Conservation (phyloP, 2,113 vertebrate genomes). For the Anseranas semipalmata region DNA sequence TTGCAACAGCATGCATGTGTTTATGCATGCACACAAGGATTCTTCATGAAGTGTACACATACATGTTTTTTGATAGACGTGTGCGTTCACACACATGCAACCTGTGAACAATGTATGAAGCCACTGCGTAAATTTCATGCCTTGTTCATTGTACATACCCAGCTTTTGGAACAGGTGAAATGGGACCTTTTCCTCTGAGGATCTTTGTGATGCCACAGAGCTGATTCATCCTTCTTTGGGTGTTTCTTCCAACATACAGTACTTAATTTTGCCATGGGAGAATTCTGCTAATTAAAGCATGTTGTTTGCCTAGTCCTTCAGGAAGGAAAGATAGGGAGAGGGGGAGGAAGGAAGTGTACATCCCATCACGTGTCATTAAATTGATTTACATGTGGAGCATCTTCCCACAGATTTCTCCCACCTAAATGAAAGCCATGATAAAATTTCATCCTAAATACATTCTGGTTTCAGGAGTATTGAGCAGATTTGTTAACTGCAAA, state of each 20-base stretch:
- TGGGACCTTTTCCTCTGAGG: not conserved
- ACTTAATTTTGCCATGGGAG: not conserved
- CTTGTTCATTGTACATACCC: not conserved
- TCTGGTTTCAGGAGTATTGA: not conserved
- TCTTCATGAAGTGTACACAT: not conserved
- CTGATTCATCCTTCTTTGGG: not conserved
- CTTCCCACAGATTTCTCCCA: not conserved
- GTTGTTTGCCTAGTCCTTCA: not conserved
- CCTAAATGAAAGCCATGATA: not conserved
- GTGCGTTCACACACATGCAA: not conserved
- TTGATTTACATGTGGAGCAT: not conserved
- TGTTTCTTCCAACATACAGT: not conserved
- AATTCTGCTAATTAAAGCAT: not conserved
- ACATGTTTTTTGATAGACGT: not conserved
- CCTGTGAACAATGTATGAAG: not conserved
- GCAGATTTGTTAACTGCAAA: not conserved
- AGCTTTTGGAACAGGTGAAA: not conserved
- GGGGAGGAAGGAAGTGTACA: not conserved
- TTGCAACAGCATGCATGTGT: not conserved
- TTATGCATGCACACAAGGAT: not conserved
- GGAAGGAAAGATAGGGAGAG: not conserved
- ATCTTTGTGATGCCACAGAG: not conserved
- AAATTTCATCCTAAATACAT: not conserved
- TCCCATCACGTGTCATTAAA: not conserved
- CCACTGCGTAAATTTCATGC: not conserved